These are phyloP conservation scores for Rhopalosiphum maidis DNA, from an alignment of 1,140 invertebrate species.

Conservation along the genomic window DNA sequence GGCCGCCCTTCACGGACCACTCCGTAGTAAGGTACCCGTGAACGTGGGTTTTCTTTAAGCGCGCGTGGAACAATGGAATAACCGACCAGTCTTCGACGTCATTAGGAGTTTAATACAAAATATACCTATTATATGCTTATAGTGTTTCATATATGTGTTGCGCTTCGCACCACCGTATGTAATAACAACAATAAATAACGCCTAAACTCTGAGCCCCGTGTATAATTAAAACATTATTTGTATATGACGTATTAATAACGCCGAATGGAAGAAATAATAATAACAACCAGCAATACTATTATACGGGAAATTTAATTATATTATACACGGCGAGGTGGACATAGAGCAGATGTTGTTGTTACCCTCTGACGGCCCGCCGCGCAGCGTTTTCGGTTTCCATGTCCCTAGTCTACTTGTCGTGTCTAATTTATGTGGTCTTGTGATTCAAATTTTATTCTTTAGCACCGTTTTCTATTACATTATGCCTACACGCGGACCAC, in stretches of 20 bases:
- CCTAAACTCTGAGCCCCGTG: conserved; percentile 1
- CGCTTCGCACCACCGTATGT: background rate
- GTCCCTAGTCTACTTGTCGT: background rate
- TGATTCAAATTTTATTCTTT: conserved; percentile 21
- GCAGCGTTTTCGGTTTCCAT: background rate
- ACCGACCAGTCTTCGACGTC: background rate
- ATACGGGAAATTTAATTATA: conserved; percentile 14
- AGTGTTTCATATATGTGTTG: background rate
- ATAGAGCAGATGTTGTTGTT: conserved; percentile 35
- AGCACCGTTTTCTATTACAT: background rate
- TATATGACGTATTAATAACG: conserved; percentile 41
- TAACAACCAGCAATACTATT: background rate
- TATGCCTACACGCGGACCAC: background rate
- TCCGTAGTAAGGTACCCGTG: background rate
- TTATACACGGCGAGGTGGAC: conserved; percentile 28
- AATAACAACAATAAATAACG: conserved; percentile 49
- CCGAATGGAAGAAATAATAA: background rate
- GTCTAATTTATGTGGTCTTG: conserved; percentile 18
- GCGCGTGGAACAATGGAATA: conserved; percentile 33
- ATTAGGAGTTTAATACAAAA: background rate
- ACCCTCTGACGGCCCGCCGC: conserved; percentile 14
- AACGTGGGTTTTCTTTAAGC: background rate
- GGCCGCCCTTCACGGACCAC: conserved; percentile 41
- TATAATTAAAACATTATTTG: conserved; percentile 56
- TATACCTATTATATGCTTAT: background rate